Base-by-base conservation (phyloP, 2,888 invertebrate genomes). In the Stenoptilia bipunctidactyla region DNA sequence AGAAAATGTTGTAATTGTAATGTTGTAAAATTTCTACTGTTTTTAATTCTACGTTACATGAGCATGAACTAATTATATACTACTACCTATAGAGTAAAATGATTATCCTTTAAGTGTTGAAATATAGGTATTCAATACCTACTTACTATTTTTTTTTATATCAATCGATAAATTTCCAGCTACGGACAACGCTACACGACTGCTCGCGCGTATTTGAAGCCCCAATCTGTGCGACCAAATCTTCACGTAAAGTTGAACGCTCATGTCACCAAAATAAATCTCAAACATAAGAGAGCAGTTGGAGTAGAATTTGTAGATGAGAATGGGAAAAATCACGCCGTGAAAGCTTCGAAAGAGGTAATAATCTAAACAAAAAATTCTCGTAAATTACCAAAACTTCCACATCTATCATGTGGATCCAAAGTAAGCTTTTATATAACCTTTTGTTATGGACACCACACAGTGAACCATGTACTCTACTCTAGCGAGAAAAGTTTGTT, bases 171-270 rank as follows among this genome's bases (percentile, higher is more conserved):
- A n/a, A 20, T 35, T 39, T 41, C n/a, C 55, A 87, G 88, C 15
- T 59, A 87, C 40, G 90, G 90, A 0, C 85, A 87, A 13, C 75
- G 90, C 1, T 70, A 86, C 38, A 89, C 89, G 41, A 79, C 86
- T 30, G 86, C 89, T 0, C 62, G 85, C 34, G 89, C 87, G 0
- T 90, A 80, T 57, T 62, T 74, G 12, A 51, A 53, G 34, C 67
- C 68, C 0, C 57, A 60, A 34, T 73, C 86, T 1, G 50, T 75
- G 33, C 70, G 86, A 2, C 70, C 72, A 0, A 90, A 89, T 56
- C 71, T 90, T 0, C 80, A 85, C 45, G 64, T 90, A 2, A 80
- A 86, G 47, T 49, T 88, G 1, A 77, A 88, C 51, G 76, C 89
- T 0, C 87, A 85, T 0, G 90, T 74, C 0, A 85, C 88, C 0